Evolutionary conservation across 2,113 vertebrate genomes (phyloP).

Genomic region (Leuciscus idus): DNA sequence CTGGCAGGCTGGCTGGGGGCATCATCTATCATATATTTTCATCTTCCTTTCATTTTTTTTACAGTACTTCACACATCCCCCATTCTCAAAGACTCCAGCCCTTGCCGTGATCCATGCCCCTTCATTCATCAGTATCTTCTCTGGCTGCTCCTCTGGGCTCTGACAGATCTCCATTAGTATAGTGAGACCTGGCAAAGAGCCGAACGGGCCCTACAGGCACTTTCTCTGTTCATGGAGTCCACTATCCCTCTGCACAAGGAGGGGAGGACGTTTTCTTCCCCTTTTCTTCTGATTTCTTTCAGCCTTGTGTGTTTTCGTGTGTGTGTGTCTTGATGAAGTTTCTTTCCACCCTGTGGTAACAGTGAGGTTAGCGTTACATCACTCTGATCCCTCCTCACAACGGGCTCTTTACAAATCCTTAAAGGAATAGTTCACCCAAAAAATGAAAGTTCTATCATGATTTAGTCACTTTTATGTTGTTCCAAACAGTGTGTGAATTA

Average conservation of each 20-base stretch:
- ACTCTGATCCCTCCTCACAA: background rate
- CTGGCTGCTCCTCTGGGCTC: constrained; percentile 18
- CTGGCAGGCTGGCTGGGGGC: constrained; percentile 40
- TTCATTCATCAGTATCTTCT: constrained; percentile 38
- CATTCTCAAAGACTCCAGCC: constrained; percentile 11
- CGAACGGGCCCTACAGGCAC: constrained; percentile 22
- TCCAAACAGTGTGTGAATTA: background rate
- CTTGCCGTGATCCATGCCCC: background rate
- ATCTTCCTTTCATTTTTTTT: constrained; percentile 1
- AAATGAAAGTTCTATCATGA: background rate
- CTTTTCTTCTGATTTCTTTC: constrained; percentile 13
- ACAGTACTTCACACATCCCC: constrained; percentile 10
- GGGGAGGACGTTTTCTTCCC: background rate
- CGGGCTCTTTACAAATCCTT: background rate
- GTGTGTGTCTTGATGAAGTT: constrained; percentile 6
- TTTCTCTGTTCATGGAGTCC: background rate
- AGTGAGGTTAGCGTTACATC: background rate
- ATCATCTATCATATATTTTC: constrained; percentile 15
- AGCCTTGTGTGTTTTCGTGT: constrained; percentile 6
- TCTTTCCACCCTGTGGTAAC: background rate
- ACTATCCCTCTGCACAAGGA: background rate
- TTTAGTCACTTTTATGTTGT: background rate
- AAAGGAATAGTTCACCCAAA: background rate
- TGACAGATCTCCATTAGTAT: constrained; percentile 39
- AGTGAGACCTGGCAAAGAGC: constrained; percentile 31